Conservation (phyloP, 1,140 invertebrate species). For the Cryptotermes secundus region DNA sequence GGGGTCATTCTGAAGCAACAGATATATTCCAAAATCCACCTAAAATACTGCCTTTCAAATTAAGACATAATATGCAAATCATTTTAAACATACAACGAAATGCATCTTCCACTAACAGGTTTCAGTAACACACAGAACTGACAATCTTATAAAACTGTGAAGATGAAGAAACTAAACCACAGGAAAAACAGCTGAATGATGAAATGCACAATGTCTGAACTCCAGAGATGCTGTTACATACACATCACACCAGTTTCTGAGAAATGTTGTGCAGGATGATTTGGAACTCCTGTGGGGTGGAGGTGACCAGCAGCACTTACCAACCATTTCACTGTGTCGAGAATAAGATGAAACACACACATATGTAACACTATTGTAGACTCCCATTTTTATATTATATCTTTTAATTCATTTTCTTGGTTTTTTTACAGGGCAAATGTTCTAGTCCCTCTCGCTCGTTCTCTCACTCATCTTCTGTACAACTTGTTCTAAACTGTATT, state of each 20-base stretch:
- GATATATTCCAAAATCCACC: neutral
- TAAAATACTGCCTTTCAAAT: no score
- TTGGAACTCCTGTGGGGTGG: neutral
- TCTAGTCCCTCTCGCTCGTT: slow-evolving; percentile 20
- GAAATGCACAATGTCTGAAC: neutral
- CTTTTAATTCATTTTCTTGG: neutral
- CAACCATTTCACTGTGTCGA: neutral
- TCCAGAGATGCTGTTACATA: neutral
- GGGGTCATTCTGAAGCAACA: neutral
- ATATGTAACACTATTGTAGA: neutral
- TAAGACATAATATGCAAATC: neutral
- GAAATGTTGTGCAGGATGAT: no score
- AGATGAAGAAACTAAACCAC: neutral
- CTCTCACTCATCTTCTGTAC: slow-evolving; percentile 30
- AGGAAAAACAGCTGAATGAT: neutral
- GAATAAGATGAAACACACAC: slow-evolving; percentile 10
- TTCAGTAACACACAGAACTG: neutral
- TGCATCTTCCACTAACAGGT: neutral
- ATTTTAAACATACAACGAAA: neutral
- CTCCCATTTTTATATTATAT: slow-evolving; percentile 16
- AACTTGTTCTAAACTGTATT: slow-evolving; percentile 27
- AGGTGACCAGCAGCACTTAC: neutral
- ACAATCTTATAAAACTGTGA: neutral
- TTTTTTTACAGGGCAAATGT: slow-evolving; percentile 26
- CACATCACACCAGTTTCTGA: neutral